These are phyloP conservation scores for Empidonax traillii DNA, from an alignment of 2,113 vertebrate genomes.

Conservation along the genomic window DNA sequence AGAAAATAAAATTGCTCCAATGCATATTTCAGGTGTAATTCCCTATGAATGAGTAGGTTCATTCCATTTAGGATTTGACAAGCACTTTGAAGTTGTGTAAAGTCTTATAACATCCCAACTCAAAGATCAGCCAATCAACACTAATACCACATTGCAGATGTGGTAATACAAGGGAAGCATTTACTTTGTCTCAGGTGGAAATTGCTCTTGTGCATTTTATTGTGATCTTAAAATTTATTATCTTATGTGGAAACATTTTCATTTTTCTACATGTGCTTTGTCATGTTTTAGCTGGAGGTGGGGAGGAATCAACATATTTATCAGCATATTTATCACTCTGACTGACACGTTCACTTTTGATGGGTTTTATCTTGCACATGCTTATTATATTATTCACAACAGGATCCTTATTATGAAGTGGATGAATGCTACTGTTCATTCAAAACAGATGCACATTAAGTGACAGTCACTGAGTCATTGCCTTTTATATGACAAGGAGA, in stretches of 20 bases:
- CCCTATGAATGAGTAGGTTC: not conserved
- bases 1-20: not conserved
- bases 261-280: not conserved
- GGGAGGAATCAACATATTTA: not conserved
- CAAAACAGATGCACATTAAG: conserved; percentile 37
- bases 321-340: conserved; percentile 8
- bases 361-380: conserved; percentile 38
- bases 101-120: not conserved
- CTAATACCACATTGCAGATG: not conserved
- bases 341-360: not conserved
- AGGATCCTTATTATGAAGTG: conserved; percentile 24
- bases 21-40: not conserved
- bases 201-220: not conserved
- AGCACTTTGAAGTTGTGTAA: not conserved
- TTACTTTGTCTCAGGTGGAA: not conserved
- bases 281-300: not conserved
- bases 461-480: conserved; percentile 52
- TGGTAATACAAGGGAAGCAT: not conserved
- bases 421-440: conserved; percentile 27
- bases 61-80: not conserved
- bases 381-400: conserved; percentile 43
- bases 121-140: not conserved
- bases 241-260: not conserved
- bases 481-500: conserved; percentile 52
- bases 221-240: not conserved